Evolutionary conservation across 2,113 vertebrate species (phyloP), one percentile per base, ranked within the genome.

Genomic region (Malurus alboscapulatus): DNA sequence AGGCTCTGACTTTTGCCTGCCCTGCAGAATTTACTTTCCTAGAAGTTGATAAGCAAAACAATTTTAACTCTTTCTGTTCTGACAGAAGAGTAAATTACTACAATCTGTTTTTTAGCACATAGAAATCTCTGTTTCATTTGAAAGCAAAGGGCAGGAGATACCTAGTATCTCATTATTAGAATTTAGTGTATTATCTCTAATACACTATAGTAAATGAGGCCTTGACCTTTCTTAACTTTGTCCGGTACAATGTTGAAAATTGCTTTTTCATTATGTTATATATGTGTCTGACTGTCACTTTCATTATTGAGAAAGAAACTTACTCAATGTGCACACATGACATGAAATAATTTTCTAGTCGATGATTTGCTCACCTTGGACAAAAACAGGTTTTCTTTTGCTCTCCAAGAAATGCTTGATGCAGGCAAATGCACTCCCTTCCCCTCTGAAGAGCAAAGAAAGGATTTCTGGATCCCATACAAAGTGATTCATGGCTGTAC

Each of bases 401-500:
- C 75, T 85, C 10, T 4, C 71, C 72, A 71, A 53, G 32, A 80
- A 85, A 42, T 66, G 84, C 68, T 73, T 29, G 84, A 91, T 84
- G 72, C 84, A 83, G 71, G 27, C 72, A 55, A 42, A 57, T 80
- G 69, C 61, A 62, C 47, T 94, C 54, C 48, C 50, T 93, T 90
- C 48, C 66, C 68, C 65, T 93, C 34, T 38, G 1, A 44, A 69
- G 69, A 82, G 47, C 69, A 67, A 83, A 62, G 71, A 73, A 89
- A 44, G 75, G 55, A 74, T 89, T 95, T 95, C 67, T 94, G 89
- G 71, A 92, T 81, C 78, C 59, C 27, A 0, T 61, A n/a, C 47
- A 27, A 66, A 82, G 87, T 76, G 93, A 91, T 90, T 94, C 94
- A 92, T 65, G 71, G 84, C 61, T 72, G 50, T 61, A 32, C 3